These are phyloP conservation scores for Caradrina kadenii DNA, from an alignment of 2,888 invertebrate genomes.

Conservation along the genomic window DNA sequence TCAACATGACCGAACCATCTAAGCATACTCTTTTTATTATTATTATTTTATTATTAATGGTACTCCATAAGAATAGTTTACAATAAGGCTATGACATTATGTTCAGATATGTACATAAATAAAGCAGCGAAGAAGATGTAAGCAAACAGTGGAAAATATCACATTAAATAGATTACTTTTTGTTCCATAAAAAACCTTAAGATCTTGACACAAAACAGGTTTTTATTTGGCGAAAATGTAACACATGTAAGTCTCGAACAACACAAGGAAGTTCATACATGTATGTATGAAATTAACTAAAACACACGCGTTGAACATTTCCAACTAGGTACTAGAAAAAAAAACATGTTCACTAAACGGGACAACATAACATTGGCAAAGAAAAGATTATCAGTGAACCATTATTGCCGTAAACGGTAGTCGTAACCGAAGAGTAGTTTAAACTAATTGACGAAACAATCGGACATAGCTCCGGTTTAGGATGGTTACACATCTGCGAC, in stretches of 20 bases:
- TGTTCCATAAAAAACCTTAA: too few relatives aligned
- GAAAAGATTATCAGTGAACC: slow-evolving; percentile 40
- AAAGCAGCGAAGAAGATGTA: neutral
- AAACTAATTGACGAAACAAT: slow-evolving; percentile 48
- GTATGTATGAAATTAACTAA: neutral
- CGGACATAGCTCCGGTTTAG: slow-evolving; percentile 6
- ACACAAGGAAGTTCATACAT: slow-evolving; percentile 11
- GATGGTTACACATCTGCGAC: slow-evolving; percentile 6
- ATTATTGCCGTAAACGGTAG: slow-evolving; percentile 43
- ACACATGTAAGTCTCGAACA: neutral
- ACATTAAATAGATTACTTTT: too few relatives aligned
- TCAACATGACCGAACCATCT: too few relatives aligned
- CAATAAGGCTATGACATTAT: neutral
- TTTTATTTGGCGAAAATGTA: neutral
- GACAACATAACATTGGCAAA: slow-evolving; percentile 31
- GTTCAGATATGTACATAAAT: neutral
- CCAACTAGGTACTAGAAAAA: neutral
- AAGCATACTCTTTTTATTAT: too few relatives aligned
- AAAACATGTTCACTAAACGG: slow-evolving; percentile 14
- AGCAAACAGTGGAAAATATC: neutral
- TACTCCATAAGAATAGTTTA: too few relatives aligned
- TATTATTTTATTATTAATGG: too few relatives aligned
- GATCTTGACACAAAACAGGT: neutral
- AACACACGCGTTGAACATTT: slow-evolving; percentile 4
- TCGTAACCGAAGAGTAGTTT: slow-evolving; percentile 33